These are phyloP conservation scores for Phyllostomus discolor DNA, from an alignment of 2,113 vertebrate species.

Conservation along the genomic window DNA sequence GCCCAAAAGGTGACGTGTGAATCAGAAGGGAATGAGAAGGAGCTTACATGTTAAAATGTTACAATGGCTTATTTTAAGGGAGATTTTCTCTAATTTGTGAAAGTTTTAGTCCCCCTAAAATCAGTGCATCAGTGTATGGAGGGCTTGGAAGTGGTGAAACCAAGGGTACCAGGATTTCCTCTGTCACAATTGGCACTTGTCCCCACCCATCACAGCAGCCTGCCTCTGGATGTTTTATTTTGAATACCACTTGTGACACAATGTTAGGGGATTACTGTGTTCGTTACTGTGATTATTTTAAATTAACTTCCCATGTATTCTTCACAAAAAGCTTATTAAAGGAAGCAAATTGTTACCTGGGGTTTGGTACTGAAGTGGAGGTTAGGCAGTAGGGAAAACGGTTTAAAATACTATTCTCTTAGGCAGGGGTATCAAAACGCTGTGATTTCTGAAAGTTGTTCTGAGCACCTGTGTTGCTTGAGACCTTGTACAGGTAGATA, in stretches of 20 bases:
- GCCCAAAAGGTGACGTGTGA: neutral
- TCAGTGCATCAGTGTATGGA: neutral
- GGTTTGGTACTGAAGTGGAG: neutral
- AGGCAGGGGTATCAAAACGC: neutral
- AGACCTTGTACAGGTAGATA: neutral
- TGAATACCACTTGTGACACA: neutral
- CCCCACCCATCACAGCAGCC: neutral
- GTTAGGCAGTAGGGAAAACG: neutral
- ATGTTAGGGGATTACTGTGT: neutral
- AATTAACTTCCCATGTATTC: neutral
- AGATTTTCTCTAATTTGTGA: neutral
- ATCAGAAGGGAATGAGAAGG: neutral
- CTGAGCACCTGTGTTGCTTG: neutral
- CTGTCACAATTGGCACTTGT: accelerated
- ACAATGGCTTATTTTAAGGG: neutral
- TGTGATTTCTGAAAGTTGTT: neutral
- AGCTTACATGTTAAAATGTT: neutral
- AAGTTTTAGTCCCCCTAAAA: neutral
- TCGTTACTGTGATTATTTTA: neutral
- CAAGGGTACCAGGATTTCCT: accelerated
- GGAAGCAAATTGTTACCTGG: neutral
- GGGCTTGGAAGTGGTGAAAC: neutral
- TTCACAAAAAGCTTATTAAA: neutral
- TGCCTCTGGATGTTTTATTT: neutral
- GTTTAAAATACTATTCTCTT: neutral